Percentiles rank a stretch among this genome's conserved stretches.
These are phyloP conservation scores for Drosophila pachea DNA, from an alignment of 1,140 invertebrate species.

Conservation along the genomic window DNA sequence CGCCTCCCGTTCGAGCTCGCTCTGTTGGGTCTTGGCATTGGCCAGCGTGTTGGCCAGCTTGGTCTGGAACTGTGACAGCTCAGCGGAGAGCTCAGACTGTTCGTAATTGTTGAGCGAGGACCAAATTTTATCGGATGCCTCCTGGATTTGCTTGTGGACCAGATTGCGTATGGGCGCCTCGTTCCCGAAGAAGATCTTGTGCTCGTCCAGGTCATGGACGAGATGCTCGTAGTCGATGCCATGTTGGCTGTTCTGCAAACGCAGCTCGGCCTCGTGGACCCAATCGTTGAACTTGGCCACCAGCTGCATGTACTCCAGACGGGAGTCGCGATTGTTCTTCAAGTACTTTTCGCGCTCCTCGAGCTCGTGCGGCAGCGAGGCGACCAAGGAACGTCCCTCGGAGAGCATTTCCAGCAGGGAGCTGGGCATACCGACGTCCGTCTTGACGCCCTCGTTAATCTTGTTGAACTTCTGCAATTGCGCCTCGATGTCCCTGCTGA, in stretches of 20 bases:
- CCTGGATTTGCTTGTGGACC: constrained; percentile 89
- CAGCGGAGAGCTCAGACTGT: constrained; percentile 88
- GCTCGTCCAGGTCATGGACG: constrained; percentile 89
- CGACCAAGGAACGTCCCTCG: constrained; percentile 87
- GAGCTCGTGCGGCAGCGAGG: constrained; percentile 88
- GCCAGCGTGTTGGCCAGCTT: constrained; percentile 89
- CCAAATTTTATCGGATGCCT: constrained; percentile 91
- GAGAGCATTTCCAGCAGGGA: constrained; percentile 90
- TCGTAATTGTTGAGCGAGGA: constrained; percentile 88
- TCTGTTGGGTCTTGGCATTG: constrained; percentile 87
- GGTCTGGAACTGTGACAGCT: constrained; percentile 88
- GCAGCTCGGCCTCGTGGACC: constrained; percentile 90
- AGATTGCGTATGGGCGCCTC: constrained; percentile 88
- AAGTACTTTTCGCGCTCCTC: constrained; percentile 89
- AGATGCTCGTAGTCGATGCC: constrained; percentile 94
- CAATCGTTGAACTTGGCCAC: constrained; percentile 90
- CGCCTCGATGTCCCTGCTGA: constrained; percentile 85
- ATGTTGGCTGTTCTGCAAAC: constrained; percentile 87
- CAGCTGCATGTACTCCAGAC: constrained; percentile 85
- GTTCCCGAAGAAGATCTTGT: constrained; percentile 90
- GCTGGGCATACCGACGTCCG: constrained; percentile 88
- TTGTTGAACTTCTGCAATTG: constrained; percentile 85
- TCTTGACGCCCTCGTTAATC: constrained; percentile 83
- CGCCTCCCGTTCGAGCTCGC: constrained; percentile 86
- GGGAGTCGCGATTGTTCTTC: constrained; percentile 87